These are phyloP conservation scores for Anastatus disparis DNA, from an alignment of 1,140 invertebrate species.

Conservation along the genomic window DNA sequence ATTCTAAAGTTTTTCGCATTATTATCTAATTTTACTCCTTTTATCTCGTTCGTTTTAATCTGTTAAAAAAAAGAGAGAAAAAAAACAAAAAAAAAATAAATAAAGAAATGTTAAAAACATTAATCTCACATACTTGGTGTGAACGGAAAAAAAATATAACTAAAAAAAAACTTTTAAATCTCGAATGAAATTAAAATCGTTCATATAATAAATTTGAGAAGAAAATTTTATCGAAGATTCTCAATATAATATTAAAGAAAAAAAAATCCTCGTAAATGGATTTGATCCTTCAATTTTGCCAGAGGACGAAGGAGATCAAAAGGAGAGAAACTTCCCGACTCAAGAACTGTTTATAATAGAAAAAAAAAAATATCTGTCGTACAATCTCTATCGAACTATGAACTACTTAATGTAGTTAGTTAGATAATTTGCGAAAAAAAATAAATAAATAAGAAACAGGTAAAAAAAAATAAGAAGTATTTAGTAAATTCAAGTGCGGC, in stretches of 20 bases:
- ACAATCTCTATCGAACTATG: constrained; percentile 50
- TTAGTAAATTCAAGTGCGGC: constrained; percentile 38
- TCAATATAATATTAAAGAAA: constrained; percentile 1
- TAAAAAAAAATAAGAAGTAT: constrained; percentile 24
- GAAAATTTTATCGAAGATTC: background rate
- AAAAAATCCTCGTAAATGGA: constrained; percentile 34
- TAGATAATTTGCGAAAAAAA: constrained; percentile 47
- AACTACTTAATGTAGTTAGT: constrained; percentile 46
- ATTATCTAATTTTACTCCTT: constrained; percentile 28
- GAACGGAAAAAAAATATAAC: constrained; percentile 4
- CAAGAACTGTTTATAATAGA: constrained; percentile 44
- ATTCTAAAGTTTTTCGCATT: constrained; percentile 28
- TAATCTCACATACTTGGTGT: background rate
- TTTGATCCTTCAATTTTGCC: constrained; percentile 32
- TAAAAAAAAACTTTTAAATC: background rate
- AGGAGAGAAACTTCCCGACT: constrained; percentile 40
- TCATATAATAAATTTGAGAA: constrained; percentile 2
- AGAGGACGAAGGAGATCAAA: constrained; percentile 35
- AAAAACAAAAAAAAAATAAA: no score
- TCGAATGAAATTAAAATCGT: constrained; percentile 4
- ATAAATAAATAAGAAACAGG: constrained; percentile 19
- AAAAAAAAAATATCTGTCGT: constrained; percentile 44
- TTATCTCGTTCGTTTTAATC: constrained; percentile 18
- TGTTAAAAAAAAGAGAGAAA: background rate
- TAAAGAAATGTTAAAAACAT: background rate